Evolutionary conservation across 2,113 vertebrate species (phyloP).

Genomic region (Pristiophorus japonicus): DNA sequence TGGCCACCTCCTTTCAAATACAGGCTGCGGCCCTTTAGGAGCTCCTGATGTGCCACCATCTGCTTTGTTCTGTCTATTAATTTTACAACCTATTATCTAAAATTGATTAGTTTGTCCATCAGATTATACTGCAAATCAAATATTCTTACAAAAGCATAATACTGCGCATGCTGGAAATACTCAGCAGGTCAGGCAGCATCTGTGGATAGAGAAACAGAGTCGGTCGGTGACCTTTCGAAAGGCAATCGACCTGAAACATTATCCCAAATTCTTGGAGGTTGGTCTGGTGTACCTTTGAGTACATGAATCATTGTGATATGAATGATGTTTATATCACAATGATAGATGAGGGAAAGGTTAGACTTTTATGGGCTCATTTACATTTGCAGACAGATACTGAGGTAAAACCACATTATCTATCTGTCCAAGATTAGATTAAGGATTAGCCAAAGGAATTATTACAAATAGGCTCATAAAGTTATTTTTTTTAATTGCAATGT

Average conservation of each 20-base stretch:
- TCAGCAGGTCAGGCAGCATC: too few relatives aligned
- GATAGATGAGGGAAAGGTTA: too few relatives aligned
- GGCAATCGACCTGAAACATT: too few relatives aligned
- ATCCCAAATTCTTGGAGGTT: background rate
- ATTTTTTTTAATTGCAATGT: too few relatives aligned
- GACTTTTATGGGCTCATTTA: background rate
- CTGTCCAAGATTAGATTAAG: background rate
- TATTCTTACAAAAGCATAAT: background rate
- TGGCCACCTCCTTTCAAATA: background rate
- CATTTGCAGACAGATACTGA: background rate
- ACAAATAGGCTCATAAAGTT: background rate
- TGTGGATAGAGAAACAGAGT: too few relatives aligned
- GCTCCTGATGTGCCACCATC: background rate
- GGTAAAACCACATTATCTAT: background rate
- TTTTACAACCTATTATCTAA: too few relatives aligned
- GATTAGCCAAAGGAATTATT: background rate
- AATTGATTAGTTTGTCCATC: background rate
- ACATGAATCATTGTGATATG: background rate
- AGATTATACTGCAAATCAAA: background rate
- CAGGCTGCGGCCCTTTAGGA: background rate
- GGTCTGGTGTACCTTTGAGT: background rate
- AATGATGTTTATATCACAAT: background rate
- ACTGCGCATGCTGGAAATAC: too few relatives aligned
- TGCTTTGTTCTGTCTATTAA: background rate
- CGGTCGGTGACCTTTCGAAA: too few relatives aligned